These are phyloP conservation scores for Peromyscus polionotus DNA, from an alignment of 2,113 vertebrate genomes.

Conservation along the genomic window DNA sequence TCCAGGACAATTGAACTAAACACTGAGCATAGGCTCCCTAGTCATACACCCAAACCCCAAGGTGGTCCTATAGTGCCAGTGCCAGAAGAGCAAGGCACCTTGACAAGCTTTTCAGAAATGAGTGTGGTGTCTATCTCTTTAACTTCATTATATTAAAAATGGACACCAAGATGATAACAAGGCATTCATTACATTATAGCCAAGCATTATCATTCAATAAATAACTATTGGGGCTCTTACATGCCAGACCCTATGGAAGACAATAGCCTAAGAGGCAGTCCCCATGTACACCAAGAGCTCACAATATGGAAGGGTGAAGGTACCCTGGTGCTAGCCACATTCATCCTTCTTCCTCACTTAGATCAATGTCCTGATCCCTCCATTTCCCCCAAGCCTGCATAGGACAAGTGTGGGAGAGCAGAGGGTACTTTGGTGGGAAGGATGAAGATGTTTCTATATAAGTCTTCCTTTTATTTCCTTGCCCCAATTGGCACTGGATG, in stretches of 20 bases:
- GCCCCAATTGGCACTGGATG: not conserved
- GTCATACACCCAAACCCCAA: not conserved
- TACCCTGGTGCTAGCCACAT: rapidly evolving
- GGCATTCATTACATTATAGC: not conserved
- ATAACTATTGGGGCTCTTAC: not conserved
- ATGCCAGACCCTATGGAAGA: not conserved
- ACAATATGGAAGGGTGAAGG: not conserved
- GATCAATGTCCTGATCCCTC: not conserved
- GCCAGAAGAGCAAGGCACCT: not conserved
- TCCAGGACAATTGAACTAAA: not conserved
- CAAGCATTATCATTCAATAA: constrained; percentile 25
- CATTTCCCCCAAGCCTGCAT: not conserved
- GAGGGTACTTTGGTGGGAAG: not conserved
- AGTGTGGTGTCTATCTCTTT: not conserved
- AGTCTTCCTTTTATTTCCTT: not conserved
- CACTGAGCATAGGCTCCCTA: not conserved
- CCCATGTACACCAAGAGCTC: not conserved
- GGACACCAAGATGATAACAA: not conserved
- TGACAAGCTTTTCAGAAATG: not conserved
- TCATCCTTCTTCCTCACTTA: not conserved
- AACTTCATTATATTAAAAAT: constrained; percentile 5
- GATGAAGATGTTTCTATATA: not conserved
- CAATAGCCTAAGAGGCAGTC: not conserved
- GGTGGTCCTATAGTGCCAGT: not conserved
- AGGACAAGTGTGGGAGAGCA: not conserved